These are phyloP conservation scores for Heteromyza rotundicornis DNA, from an alignment of 2,888 invertebrate species.

Conservation along the genomic window DNA sequence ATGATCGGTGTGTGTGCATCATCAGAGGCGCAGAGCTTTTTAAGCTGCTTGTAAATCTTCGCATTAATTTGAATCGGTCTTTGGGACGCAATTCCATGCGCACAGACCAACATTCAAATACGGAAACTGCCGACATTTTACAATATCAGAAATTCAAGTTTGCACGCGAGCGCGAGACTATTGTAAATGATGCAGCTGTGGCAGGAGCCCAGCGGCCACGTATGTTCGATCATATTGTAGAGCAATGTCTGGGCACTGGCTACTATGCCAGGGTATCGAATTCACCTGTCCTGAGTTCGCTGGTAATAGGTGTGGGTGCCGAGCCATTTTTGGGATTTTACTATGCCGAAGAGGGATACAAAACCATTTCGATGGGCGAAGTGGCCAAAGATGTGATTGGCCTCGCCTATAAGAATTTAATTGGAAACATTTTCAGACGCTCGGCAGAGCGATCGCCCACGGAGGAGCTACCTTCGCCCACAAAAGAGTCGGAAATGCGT, in stretches of 20 bases:
- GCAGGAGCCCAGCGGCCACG: slow-evolving; percentile 69
- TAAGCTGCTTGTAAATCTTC: slow-evolving; percentile 78
- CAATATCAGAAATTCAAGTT: slow-evolving; percentile 89
- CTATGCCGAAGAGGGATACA: slow-evolving; percentile 86
- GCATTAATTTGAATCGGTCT: slow-evolving; percentile 69
- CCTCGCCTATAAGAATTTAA: slow-evolving; percentile 76
- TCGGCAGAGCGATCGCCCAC: slow-evolving; percentile 44
- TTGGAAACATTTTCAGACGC: slow-evolving; percentile 68
- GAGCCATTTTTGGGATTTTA: slow-evolving; percentile 89
- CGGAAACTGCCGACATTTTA: slow-evolving; percentile 60
- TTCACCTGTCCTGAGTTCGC: slow-evolving; percentile 76
- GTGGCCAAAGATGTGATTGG: slow-evolving; percentile 84
- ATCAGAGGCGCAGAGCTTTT: slow-evolving; percentile 75
- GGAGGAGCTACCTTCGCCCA: slow-evolving; percentile 49
- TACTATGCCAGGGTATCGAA: slow-evolving; percentile 69
- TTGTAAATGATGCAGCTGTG: slow-evolving; percentile 78
- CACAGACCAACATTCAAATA: background rate
- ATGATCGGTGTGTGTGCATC: slow-evolving; percentile 76
- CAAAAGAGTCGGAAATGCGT: slow-evolving; percentile 71
- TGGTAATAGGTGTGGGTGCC: slow-evolving; percentile 79
- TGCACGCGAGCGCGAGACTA: slow-evolving; percentile 72
- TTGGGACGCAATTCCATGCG: slow-evolving; percentile 26
- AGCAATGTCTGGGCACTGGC: slow-evolving; percentile 54
- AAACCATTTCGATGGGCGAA: slow-evolving; percentile 82
- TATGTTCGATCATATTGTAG: slow-evolving; percentile 85